Base-by-base conservation (phyloP, 2,888 invertebrate genomes). In the Brachyptera putata region DNA sequence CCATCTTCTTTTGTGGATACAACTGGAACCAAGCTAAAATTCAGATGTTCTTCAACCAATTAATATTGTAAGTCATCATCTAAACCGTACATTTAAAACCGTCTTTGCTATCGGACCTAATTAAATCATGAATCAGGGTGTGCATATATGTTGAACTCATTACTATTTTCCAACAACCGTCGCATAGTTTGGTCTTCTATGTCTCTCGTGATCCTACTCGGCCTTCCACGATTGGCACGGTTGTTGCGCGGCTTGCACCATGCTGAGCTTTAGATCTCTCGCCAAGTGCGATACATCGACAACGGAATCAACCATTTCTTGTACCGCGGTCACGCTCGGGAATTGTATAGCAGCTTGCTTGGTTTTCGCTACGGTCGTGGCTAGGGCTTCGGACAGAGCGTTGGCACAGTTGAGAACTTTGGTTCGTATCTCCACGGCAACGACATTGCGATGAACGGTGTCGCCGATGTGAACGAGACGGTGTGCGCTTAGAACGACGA, bases 401-500 rank as follows among this genome's bases (percentile, higher is more conserved):
- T 93, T 90, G 13, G 91, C 86, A 71, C 87, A 88, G 65, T 85
- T 82, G 50, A 89, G 74, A 37, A 90, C 84, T 70, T 86, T 81
- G 50, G 85, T 82, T 70, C 87, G 85, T 49, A 92, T 77, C 64
- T 88, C 87, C 58, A 83, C 80, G 69, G 88, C 84, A 25, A 84
- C 81, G 43, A 94, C 83, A 74, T 93, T 93, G 68, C 91, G 84
- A 73, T 94, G 88, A 25, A 96, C 89, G 53, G 91, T 93, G 77
- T 97, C 96, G 56, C 95, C 95, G 63, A 95, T 95, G 72, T 92
- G 90, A 18, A 97, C 92, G 70, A 97, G 80, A 73, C 95, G 87
- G 72, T 96, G 95, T 24, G 95, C 95, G 72, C 91, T 91, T 53
- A 97, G 80, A 34, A 96, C 91, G 9, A 97, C 94, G 75, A 94